These are phyloP conservation scores for Acromyrmex charruanus DNA, from an alignment of 1,140 invertebrate species.

Conservation along the genomic window DNA sequence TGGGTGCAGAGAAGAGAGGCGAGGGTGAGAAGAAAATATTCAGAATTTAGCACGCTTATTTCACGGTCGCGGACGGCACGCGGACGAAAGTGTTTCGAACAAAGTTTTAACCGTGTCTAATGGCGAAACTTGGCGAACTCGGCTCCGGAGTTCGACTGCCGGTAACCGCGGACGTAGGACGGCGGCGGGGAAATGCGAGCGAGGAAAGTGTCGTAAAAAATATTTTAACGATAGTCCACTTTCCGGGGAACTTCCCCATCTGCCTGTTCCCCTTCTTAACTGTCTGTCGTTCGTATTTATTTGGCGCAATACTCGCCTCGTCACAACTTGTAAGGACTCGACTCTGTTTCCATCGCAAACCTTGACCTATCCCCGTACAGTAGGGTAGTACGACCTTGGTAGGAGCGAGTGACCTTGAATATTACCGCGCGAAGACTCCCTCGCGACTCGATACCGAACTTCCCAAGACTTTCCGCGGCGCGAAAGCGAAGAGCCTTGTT, in stretches of 20 bases:
- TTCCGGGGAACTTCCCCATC: slow-evolving; percentile 63
- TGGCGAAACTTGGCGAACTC: slow-evolving; percentile 84
- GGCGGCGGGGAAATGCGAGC: slow-evolving; percentile 40
- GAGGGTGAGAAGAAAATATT: slow-evolving; percentile 79
- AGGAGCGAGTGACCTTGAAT: slow-evolving; percentile 70
- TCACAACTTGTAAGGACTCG: not conserved
- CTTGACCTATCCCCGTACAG: slow-evolving; percentile 70
- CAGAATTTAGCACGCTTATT: slow-evolving; percentile 82
- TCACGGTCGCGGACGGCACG: slow-evolving; percentile 83
- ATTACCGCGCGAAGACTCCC: slow-evolving; percentile 64
- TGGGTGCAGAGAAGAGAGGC: not conserved
- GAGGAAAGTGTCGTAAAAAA: slow-evolving; percentile 79
- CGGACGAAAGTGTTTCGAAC: slow-evolving; percentile 86
- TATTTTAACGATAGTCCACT: slow-evolving; percentile 77
- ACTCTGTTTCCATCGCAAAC: slow-evolving; percentile 37
- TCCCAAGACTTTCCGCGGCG: slow-evolving; percentile 66
- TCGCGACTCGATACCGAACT: slow-evolving; percentile 72
- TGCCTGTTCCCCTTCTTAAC: slow-evolving; percentile 38
- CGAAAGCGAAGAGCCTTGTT: slow-evolving; percentile 74
- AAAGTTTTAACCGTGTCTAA: slow-evolving; percentile 86
- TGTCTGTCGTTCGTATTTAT: slow-evolving; percentile 73
- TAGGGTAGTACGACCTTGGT: slow-evolving; percentile 61
- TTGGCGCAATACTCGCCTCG: slow-evolving; percentile 38
- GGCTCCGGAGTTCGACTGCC: slow-evolving; percentile 80
- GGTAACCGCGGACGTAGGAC: slow-evolving; percentile 77